Evolutionary conservation across 1,140 invertebrate species (phyloP), one percentile per base, ranked within the genome.

Genomic region (Caerostris darwini): DNA sequence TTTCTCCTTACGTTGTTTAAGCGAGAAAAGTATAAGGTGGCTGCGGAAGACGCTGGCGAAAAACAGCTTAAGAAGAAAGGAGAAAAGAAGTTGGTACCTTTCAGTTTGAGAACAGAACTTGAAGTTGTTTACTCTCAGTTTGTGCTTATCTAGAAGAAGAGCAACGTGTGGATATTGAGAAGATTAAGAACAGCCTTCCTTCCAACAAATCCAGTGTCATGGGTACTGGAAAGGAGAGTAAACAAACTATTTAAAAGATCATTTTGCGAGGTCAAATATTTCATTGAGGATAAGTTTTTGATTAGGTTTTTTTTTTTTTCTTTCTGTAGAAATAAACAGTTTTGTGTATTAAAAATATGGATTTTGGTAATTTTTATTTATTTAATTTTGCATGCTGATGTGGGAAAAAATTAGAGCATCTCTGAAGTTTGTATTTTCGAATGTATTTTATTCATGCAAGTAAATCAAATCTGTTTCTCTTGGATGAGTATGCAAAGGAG

Each of bases 221-320:
- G 34, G 34, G 34, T 5, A 77, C 50, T 77, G 34, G 34, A 50
- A 50, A 12, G 34, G 7, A 50, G 5, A 77, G 71, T 77, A 77
- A 77, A 77, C 71, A 77, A 50, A 77, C 50, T 77, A 50, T 77
- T 77, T 5, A 77, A 77, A 77, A 50, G 34, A 2, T 12, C 71
- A 77, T 77, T 77, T 34, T 50, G 8, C 34, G 10, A 77, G 71
- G 71, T 77, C 71, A 77, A 77, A 77, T 77, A 77, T 77, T 34
- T 77, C 71, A 77, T 67, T 67, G 17, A 67, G 12, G 17, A 10
- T 61, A 61, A 61, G 59, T 17, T 67, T 34, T 2, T 34, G 34
- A 34, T 34, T 34, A 34, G 34, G 34, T 34, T 34, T 34, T 34
- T 34, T 34, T 34, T 34, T 34, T 34, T 34, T 34, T 34, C 34